Evolutionary conservation across 2,797 vertebrate species (phyloP), one percentile per base, ranked within the genome.

Genomic region (Squalus acanthias): DNA sequence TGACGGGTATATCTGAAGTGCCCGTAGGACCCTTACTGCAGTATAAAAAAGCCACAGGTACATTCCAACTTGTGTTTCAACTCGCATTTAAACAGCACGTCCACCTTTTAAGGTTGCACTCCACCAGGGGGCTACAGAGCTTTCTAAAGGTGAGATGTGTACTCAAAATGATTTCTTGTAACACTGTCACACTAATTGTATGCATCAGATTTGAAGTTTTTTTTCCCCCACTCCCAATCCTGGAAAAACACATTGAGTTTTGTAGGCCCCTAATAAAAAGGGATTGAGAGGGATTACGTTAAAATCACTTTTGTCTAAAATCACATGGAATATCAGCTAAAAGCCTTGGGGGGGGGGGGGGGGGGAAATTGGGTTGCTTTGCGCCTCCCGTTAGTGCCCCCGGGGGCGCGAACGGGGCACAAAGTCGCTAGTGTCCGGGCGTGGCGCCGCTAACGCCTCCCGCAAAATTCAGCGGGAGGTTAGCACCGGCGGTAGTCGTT

Each of bases 71-170:
- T 69, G 63, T 46, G 20, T 12, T 93, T 93, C 91, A 93, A 91
- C 63, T 93, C 65, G 20, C 20, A 20, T 24, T 69, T 39, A 69
- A 46, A 33, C n/a, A 46, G 63, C 89, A n/a, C 29, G 1, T 92
- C 60, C 29, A 67, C 60, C 60, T 92, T 93, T 93, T 69, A 69
- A 93, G 65, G 7, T 46, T 93, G 39, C 22, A 65, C 15, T 92
- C 89, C 60, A 39, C 89, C 60, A 92, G 91, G 91, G 65, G 91
- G 63, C 91, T 93, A 69, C n/a, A 93, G 91, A 93, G 63, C 91
- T 93, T 93, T 39, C 20, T 46, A 46, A 46, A 93, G 91, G 91
- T 93, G 22, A 46, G 63, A 24, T 91, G 29, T 33, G 29, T 33
- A 33, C 29, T 91, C 20, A 46, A 65, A 63, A 85, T 85, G 12